Evolutionary conservation across 2,113 vertebrate genomes (phyloP).

Genomic region (Myanophis thanlyinensis): DNA sequence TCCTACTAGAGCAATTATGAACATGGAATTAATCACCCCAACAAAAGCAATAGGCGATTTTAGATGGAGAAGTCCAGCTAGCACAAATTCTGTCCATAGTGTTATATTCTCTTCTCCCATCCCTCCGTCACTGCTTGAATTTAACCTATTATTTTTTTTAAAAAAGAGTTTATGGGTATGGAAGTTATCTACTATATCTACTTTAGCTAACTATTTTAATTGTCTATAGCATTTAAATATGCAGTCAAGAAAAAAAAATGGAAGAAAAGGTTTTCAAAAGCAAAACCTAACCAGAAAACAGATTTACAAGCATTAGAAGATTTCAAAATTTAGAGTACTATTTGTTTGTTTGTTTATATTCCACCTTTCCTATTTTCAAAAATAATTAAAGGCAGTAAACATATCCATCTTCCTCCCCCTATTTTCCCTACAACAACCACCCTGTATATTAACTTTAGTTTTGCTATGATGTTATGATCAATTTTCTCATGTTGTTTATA

Average conservation of each 20-base stretch:
- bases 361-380: background rate
- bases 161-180: background rate
- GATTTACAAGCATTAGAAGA: background rate
- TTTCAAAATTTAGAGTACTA: background rate
- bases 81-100: background rate
- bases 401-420: background rate
- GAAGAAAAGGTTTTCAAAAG: background rate
- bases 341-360: background rate
- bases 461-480: too few species aligned
- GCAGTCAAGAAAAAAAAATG: background rate
- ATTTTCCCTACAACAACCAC: background rate
- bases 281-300: background rate
- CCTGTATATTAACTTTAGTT: background rate
- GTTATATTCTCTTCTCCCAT: background rate
- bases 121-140: background rate
- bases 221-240: background rate
- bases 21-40: slow-evolving; percentile 26
- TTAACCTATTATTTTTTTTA: background rate
- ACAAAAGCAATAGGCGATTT: slow-evolving; percentile 1
- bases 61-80: background rate
- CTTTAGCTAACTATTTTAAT: background rate
- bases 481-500: too few species aligned
- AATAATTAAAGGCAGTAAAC: background rate
- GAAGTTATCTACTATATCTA: background rate
- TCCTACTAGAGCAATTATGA: slow-evolving; percentile 20